Base-by-base conservation (phyloP, 2,888 invertebrate genomes). In the Aromia moschata region DNA sequence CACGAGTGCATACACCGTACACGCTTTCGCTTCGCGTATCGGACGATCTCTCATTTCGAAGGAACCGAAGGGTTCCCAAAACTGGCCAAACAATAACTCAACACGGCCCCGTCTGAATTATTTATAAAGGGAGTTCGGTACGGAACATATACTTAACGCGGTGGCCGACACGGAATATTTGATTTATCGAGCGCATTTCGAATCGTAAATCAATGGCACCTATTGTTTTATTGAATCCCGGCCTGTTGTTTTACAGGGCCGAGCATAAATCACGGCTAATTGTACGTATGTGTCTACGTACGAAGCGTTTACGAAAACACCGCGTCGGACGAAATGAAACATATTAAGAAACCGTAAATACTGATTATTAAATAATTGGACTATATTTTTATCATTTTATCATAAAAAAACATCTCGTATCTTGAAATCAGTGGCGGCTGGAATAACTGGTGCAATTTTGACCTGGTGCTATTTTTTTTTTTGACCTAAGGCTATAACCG, bases 21-120 rank as follows among this genome's bases (percentile, higher is more conserved):
- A 46, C 17, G 2, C 36, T 37, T 17, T 40, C 30, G 25, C 30
- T 38, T 38, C 25, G 30, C 38, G 5, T 49, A 49, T 49, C 49
- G 49, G 49, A 7, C 15, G 14, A 38, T 49, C 49, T 38, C 18
- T 17, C 25, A 30, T 40, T 49, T 49, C 15, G 15, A 38, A 30
- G 30, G 18, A 40, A 49, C 15, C 14, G 37, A 25, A 3, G 47
- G 38, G 38, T 33, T 33, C 11, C 38, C 38, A 20, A 49, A 49
- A 49, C 49, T 10, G 20, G 40, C 49, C 17, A 15, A 15, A 12
- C 43, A 40, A 49, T 49, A 49, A 33, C 15, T 38, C 15, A 49
- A 33, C 15, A 20, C 15, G 1, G 11, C 2, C 12, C 17, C 33
- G 38, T n/a, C 49, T 49, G 49, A 49, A 49, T 49, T 49, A 49